Evolutionary conservation across 2,888 invertebrate genomes (phyloP).

Genomic region (Ellobium chinense): DNA sequence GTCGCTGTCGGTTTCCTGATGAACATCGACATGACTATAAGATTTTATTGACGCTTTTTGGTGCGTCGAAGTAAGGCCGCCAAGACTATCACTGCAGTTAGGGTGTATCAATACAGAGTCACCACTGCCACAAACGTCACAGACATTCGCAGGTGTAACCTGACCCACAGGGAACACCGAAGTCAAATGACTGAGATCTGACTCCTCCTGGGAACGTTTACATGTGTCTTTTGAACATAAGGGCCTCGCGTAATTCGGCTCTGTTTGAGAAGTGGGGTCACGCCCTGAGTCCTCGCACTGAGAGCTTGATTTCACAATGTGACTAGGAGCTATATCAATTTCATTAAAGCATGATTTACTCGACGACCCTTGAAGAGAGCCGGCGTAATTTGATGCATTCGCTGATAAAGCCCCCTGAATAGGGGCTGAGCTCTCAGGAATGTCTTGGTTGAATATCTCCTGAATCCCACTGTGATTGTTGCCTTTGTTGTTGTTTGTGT

Average conservation of each 20-base stretch:
- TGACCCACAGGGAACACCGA: background rate
- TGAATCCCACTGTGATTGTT: too few relatives aligned
- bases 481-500: background rate
- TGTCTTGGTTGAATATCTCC: too few relatives aligned
- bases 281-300: background rate
- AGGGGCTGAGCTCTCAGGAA: background rate
- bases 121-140: too few relatives aligned
- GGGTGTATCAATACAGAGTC: too few relatives aligned
- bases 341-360: background rate
- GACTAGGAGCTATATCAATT: background rate
- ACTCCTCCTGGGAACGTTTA: background rate
- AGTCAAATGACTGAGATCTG: background rate
- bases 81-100: too few relatives aligned
- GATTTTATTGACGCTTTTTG: too few relatives aligned
- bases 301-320: background rate
- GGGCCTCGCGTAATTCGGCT: background rate
- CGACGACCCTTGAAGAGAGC: background rate
- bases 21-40: too few relatives aligned
- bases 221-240: background rate
- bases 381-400: background rate
- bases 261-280: background rate
- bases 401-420: background rate
- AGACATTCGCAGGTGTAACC: background rate
- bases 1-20: too few relatives aligned
- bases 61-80: too few relatives aligned